Evolutionary conservation across 1,140 invertebrate species (phyloP).

Genomic region (Drosophila eugracilis): DNA sequence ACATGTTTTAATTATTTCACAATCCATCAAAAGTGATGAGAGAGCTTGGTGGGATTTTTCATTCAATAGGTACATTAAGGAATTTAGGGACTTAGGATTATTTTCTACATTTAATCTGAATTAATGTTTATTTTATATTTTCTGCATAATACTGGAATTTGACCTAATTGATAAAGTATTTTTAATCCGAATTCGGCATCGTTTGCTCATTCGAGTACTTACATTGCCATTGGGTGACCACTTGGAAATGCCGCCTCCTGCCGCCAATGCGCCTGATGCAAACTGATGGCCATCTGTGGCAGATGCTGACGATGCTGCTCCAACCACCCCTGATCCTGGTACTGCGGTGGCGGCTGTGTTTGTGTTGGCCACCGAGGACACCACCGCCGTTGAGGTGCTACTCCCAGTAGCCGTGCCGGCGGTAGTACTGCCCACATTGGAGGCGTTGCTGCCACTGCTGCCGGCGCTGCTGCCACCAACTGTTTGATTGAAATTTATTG

Average conservation of each 20-base stretch:
- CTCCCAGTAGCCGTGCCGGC: constrained; percentile 68
- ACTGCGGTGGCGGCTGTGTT: constrained; percentile 1
- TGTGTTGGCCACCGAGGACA: constrained; percentile 29
- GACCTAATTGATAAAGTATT: too few relatives aligned
- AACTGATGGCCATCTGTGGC: constrained; percentile 44
- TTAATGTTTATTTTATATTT: too few relatives aligned
- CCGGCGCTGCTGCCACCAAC: constrained; percentile 78
- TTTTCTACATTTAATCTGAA: too few relatives aligned
- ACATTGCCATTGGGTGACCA: constrained; percentile 84
- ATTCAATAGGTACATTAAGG: neutral
- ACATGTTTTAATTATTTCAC: constrained; percentile 32
- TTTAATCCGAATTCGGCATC: neutral
- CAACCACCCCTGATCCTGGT: constrained; percentile 14
- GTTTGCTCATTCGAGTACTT: constrained; percentile 53
- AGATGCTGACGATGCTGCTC: constrained; percentile 3
- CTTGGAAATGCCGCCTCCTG: constrained; percentile 64
- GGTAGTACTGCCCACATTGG: constrained; percentile 70
- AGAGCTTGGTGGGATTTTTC: neutral
- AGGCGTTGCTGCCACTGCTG: constrained; percentile 76
- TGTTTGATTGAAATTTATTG: constrained; percentile 81
- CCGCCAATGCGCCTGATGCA: constrained; percentile 29
- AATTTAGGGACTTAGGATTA: too few relatives aligned
- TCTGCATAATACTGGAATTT: too few relatives aligned
- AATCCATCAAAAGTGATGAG: constrained; percentile 9
- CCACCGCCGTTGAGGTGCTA: constrained; percentile 68